A percentile compares a stretch with the other conserved stretches of the same genome.
phyloP scores from a whole-genome alignment of 1,140 invertebrate species.

The Hyposmocoma kahamanoa region DNA sequence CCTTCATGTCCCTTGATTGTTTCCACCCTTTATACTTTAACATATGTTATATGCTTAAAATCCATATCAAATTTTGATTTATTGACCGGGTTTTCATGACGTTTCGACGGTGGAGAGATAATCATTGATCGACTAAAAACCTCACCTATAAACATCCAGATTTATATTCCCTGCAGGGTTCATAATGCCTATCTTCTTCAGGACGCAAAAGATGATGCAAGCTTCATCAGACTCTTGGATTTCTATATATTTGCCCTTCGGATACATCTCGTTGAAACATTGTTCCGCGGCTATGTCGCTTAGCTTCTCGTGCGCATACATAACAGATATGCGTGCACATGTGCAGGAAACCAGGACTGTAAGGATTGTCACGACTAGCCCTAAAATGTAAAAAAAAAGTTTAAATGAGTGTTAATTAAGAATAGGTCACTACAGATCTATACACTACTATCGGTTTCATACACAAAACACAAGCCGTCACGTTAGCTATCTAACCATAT shows the following conservation, averaged over 20 bases:
- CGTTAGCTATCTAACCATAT: too few species aligned
- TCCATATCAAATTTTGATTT: too few species aligned
- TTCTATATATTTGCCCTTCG: conserved; percentile 33
- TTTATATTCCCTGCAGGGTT: conserved; percentile 44
- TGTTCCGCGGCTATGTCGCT: conserved; percentile 48
- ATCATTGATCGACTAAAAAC: too few species aligned
- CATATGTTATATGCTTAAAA: too few species aligned
- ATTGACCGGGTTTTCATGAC: too few species aligned
- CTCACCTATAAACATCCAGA: conserved; percentile 47
- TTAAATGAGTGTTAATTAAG: too few species aligned
- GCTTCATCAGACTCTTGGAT: conserved; percentile 54
- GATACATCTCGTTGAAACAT: conserved; percentile 54
- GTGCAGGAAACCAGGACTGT: conserved; percentile 15
- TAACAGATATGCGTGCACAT: conserved; percentile 47
- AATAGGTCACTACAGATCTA: too few species aligned
- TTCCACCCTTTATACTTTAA: too few species aligned
- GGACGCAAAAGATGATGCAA: conserved; percentile 57
- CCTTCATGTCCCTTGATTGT: too few species aligned
- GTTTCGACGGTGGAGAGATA: too few species aligned
- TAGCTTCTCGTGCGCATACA: conserved; percentile 57
- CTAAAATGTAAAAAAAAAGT: conserved; percentile 26
- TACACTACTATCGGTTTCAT: too few species aligned
- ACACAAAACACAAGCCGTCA: too few species aligned
- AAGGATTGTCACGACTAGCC: conserved; percentile 16
- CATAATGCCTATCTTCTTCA: conserved; percentile 59